Evolutionary conservation across 1,140 invertebrate genomes (phyloP).

Genomic region (Probaryconus sp.): DNA sequence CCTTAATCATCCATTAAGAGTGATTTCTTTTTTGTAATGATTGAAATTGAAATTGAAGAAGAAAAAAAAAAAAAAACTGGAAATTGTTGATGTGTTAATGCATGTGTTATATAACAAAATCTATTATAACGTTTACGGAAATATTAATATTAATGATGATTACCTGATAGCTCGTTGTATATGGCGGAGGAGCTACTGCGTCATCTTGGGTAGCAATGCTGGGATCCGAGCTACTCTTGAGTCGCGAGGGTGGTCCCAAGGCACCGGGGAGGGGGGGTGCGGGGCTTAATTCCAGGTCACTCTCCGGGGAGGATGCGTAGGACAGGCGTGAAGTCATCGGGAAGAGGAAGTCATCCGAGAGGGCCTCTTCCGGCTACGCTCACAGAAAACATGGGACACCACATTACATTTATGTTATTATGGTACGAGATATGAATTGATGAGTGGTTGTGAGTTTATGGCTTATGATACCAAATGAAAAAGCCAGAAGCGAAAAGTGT

Average conservation of each 20-base stretch:
- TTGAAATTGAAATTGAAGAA: not conserved
- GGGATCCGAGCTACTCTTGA: slow-evolving; percentile 93
- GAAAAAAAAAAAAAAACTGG: too few relatives aligned
- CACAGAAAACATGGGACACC: slow-evolving; percentile 72
- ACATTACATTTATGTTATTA: slow-evolving; percentile 67
- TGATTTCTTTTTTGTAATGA: slow-evolving; percentile 3
- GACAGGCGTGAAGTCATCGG: slow-evolving; percentile 97
- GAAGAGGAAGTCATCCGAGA: slow-evolving; percentile 97
- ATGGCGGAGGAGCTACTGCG: slow-evolving; percentile 77
- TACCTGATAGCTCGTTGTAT: slow-evolving; percentile 80
- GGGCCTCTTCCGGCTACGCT: slow-evolving; percentile 87
- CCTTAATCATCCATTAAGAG: too few relatives aligned
- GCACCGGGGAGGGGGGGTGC: slow-evolving; percentile 82
- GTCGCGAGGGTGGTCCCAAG: slow-evolving; percentile 81
- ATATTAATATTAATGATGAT: slow-evolving; percentile 20
- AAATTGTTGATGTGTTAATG: not conserved
- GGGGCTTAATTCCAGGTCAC: slow-evolving; percentile 92
- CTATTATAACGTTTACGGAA: too few relatives aligned
- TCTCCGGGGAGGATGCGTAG: slow-evolving; percentile 97
- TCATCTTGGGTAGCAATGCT: slow-evolving; percentile 86
- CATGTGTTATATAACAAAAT: not conserved
- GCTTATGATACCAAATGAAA: not conserved
- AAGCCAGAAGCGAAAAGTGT: too few relatives aligned
- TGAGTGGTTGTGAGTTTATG: too few relatives aligned
- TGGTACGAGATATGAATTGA: slow-evolving; percentile 58